Evolutionary conservation across 2,888 invertebrate genomes (phyloP).

Genomic region (Strigamia maritima): DNA sequence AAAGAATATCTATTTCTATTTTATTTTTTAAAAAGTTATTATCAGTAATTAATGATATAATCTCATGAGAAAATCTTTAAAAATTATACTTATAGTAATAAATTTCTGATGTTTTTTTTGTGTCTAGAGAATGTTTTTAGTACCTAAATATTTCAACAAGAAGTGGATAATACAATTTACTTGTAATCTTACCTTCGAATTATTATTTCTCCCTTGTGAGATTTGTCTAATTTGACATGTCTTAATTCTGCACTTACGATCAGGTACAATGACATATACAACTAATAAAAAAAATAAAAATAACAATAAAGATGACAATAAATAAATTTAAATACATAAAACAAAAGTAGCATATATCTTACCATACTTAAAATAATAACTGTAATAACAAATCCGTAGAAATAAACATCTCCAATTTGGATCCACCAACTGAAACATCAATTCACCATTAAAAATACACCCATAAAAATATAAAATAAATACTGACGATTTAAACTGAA

Average conservation of each 20-base stretch:
- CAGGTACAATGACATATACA: constrained; percentile 5
- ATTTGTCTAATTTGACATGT: constrained; percentile 12
- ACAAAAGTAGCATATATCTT: not conserved
- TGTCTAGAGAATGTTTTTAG: too few relatives aligned
- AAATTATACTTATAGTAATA: too few relatives aligned
- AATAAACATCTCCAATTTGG: constrained; percentile 34
- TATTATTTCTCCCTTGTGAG: not conserved
- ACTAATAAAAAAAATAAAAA: not conserved
- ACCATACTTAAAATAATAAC: not conserved
- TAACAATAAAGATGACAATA: not conserved
- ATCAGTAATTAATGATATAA: too few relatives aligned
- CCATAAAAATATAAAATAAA: not conserved
- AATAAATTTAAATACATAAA: not conserved
- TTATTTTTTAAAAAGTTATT: too few relatives aligned
- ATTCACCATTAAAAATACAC: not conserved
- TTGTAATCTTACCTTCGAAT: not conserved
- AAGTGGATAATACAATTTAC: not conserved
- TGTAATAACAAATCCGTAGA: constrained; percentile 36
- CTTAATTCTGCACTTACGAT: constrained; percentile 4
- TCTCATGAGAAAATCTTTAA: too few relatives aligned
- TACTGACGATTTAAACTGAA: constrained; percentile 22
- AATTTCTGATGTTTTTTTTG: too few relatives aligned
- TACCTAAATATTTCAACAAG: not conserved
- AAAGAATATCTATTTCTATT: too few relatives aligned
- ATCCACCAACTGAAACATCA: constrained; percentile 35